Conservation (phyloP, 2,113 vertebrate genomes). For the Corvus cornix region DNA sequence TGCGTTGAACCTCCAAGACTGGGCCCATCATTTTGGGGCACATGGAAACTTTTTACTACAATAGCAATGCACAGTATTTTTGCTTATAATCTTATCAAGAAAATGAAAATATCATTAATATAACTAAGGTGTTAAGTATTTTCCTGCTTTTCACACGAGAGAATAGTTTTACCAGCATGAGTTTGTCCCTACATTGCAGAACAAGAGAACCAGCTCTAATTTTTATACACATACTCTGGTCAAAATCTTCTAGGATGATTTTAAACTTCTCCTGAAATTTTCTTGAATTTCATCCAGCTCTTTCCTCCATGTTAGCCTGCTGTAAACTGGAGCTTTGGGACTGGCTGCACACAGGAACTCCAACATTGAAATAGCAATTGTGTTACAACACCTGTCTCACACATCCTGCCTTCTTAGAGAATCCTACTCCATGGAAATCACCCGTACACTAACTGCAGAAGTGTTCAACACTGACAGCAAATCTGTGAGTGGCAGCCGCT, state of each 20-base stretch:
- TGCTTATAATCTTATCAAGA: neutral
- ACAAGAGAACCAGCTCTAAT: neutral
- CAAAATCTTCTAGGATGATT: neutral
- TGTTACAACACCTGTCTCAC: neutral
- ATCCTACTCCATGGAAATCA: neutral
- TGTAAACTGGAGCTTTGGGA: neutral
- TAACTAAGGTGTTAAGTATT: neutral
- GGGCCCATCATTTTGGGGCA: neutral
- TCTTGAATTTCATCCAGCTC: neutral
- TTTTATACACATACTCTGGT: neutral
- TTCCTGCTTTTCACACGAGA: neutral
- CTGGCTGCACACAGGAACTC: neutral
- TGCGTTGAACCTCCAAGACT: neutral
- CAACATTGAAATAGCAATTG: neutral
- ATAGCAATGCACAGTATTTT: neutral
- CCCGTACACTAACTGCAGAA: neutral
- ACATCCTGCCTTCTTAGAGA: neutral
- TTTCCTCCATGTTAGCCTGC: neutral
- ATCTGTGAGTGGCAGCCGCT: neutral
- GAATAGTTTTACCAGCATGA: neutral
- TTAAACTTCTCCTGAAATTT: neutral
- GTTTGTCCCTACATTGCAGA: neutral
- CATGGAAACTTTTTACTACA: neutral
- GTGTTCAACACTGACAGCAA: neutral
- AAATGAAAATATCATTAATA: neutral